Percentiles rank a stretch among this genome's conserved stretches.
These are phyloP conservation scores for Marisa cornuarietis DNA, from an alignment of 1,140 invertebrate genomes.

Conservation along the genomic window DNA sequence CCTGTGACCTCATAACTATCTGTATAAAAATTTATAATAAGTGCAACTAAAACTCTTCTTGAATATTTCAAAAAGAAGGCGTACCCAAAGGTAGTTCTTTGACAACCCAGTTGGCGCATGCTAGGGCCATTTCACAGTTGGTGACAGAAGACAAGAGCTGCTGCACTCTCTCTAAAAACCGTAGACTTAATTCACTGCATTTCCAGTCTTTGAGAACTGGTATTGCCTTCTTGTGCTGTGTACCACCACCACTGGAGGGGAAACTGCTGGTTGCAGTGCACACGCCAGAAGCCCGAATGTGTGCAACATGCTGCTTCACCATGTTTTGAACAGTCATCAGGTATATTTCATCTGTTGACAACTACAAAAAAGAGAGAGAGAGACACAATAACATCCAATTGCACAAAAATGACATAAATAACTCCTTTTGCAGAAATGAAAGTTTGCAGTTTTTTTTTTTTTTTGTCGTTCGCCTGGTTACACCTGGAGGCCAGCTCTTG, in stretches of 20 bases:
- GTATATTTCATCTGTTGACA: slow-evolving; percentile 49
- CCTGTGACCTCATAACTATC: not conserved
- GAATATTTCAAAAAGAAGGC: not conserved
- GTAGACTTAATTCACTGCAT: slow-evolving; percentile 36
- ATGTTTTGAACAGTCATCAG: slow-evolving; percentile 53
- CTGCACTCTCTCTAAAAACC: slow-evolving; percentile 37
- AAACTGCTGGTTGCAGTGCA: not conserved
- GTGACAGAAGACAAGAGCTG: slow-evolving; percentile 40
- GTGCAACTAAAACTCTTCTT: not conserved
- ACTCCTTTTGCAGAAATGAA: too few relatives aligned
- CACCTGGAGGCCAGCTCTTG: too few relatives aligned
- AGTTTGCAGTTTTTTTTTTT: too few relatives aligned
- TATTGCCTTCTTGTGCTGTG: not conserved
- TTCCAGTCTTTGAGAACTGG: slow-evolving; percentile 44
- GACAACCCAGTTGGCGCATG: slow-evolving; percentile 53
- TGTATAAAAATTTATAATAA: not conserved
- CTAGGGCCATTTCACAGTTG: slow-evolving; percentile 46
- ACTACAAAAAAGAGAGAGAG: slow-evolving; percentile 30
- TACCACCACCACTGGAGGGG: not conserved
- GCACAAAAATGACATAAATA: too few relatives aligned
- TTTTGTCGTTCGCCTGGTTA: too few relatives aligned
- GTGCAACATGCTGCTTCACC: slow-evolving; percentile 34
- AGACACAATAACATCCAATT: too few relatives aligned
- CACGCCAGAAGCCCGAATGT: slow-evolving; percentile 2
- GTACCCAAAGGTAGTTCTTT: slow-evolving; percentile 51